Evolutionary conservation across 2,797 vertebrate genomes (phyloP).

Genomic region (Novumbra hubbsi): DNA sequence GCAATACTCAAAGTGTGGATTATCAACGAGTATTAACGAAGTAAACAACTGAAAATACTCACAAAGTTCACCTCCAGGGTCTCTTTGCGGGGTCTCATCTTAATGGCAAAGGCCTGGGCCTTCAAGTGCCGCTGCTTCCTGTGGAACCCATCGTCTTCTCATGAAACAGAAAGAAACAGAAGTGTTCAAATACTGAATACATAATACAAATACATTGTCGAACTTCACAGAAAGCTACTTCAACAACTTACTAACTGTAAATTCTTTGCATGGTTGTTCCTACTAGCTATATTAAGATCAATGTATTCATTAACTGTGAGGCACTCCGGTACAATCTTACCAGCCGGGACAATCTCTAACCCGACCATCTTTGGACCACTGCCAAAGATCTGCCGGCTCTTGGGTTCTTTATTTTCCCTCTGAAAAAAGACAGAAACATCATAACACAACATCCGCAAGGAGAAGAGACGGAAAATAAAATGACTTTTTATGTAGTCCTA

Average conservation of each 20-base stretch:
- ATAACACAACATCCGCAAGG: constrained; percentile 10
- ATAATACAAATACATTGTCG: too few species aligned
- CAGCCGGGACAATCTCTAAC: constrained; percentile 78
- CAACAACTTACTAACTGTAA: too few species aligned
- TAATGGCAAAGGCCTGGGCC: constrained; percentile 92
- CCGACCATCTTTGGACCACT: constrained; percentile 90
- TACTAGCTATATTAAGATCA: too few species aligned
- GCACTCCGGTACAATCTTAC: constrained; percentile 41
- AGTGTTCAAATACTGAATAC: not conserved
- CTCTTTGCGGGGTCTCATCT: constrained; percentile 96
- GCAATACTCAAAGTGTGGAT: not conserved
- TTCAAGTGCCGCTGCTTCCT: constrained; percentile 89
- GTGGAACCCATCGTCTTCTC: constrained; percentile 83
- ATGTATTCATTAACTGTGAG: too few species aligned
- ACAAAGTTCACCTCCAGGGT: constrained; percentile 97
- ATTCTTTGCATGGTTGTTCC: too few species aligned
- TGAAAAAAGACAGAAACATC: constrained; percentile 38
- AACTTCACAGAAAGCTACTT: too few species aligned
- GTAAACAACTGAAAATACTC: constrained; percentile 64
- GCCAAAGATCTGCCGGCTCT: constrained; percentile 89
- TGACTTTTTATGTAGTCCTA: too few species aligned
- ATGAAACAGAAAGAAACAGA: not conserved
- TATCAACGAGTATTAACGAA: not conserved
- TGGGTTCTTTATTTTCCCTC: constrained; percentile 90
- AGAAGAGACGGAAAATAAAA: constrained; percentile 2